Evolutionary conservation across 1,140 invertebrate species (phyloP).

Genomic region (Zaprionus tsacasi): DNA sequence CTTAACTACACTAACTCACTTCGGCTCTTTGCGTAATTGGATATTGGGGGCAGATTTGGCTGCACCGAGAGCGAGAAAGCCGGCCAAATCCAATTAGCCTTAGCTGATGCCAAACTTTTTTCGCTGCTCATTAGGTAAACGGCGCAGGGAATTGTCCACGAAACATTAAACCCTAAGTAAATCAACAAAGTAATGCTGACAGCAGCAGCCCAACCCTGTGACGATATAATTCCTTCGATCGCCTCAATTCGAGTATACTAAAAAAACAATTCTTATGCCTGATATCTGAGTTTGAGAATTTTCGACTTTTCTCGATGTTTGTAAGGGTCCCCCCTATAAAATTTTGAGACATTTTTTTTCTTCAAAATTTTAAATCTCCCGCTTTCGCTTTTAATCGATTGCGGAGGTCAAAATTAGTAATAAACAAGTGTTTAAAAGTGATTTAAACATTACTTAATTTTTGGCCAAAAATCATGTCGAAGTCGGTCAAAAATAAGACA

Average conservation of each 20-base stretch:
- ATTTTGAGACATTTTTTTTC: too few relatives aligned
- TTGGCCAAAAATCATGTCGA: too few relatives aligned
- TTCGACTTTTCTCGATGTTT: too few relatives aligned
- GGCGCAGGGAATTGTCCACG: background rate
- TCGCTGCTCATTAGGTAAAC: background rate
- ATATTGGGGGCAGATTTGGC: constrained; percentile 69
- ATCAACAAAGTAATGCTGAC: constrained; percentile 3
- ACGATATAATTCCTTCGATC: background rate
- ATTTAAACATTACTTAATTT: too few relatives aligned
- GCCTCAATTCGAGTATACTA: background rate
- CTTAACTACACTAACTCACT: constrained; percentile 51
- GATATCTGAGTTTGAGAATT: too few relatives aligned
- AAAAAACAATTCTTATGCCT: background rate
- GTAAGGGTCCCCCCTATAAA: too few relatives aligned
- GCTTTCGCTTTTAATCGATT: too few relatives aligned
- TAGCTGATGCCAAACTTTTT: constrained; percentile 25
- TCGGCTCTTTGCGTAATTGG: constrained; percentile 72
- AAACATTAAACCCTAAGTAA: constrained; percentile 45
- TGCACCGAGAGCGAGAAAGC: constrained; percentile 31
- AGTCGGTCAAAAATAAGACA: too few relatives aligned
- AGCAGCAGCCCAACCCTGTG: background rate
- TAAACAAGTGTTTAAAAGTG: too few relatives aligned
- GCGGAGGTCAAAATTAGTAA: too few relatives aligned
- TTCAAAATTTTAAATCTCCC: too few relatives aligned
- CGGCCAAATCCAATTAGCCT: constrained; percentile 59